Base-by-base conservation (phyloP, 1,140 invertebrate species). In the Hypsibius dujardini region DNA sequence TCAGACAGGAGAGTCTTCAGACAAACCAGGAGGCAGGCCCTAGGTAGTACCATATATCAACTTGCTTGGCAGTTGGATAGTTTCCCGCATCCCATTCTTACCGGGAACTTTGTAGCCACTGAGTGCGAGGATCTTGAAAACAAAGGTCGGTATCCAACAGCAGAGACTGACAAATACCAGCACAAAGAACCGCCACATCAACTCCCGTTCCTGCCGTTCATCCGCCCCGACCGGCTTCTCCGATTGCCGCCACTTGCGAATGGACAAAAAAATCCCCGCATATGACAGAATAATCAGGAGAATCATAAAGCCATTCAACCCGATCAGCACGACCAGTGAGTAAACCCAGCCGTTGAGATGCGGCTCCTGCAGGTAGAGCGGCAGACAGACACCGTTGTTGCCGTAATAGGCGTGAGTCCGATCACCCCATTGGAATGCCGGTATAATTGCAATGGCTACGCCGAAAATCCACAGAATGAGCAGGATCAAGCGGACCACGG, bases 341-440 rank as follows among this genome's bases (percentile, higher is more conserved):
- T 67, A 67, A 42, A 67, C 45, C 62, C 62, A 67, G 62, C 62
- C 62, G 12, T 67, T 67, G 62, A 67, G 62, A 42, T 45, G 62
- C 12, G 86, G 85, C 74, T 88, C 85, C 72, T 86, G 84, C 70
- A 89, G 86, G 76, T 88, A 86, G 2, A 88, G 75, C 0, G 87
- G 86, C 75, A 88, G 86, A 72, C 87, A 89, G 75, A 87, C 84
- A 46, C 86, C 86, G 72, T 85, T 85, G 3, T 82, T 82, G 2
- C 87, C 87, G 76, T 88, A 89, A 77, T 87, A 88, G 42, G 3
- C 45, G 62, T 67, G 62, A 42, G 42, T 45, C 12, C 62, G 62
- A 42, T 67, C 62, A 42, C 42, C 42, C 62, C 62, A 67, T 3
- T 15, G 12, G 62, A 67, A 15, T 12, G 62, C 62, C 62, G 62